Conservation (phyloP, 2,113 vertebrate species). For the Connochaetes taurinus region DNA sequence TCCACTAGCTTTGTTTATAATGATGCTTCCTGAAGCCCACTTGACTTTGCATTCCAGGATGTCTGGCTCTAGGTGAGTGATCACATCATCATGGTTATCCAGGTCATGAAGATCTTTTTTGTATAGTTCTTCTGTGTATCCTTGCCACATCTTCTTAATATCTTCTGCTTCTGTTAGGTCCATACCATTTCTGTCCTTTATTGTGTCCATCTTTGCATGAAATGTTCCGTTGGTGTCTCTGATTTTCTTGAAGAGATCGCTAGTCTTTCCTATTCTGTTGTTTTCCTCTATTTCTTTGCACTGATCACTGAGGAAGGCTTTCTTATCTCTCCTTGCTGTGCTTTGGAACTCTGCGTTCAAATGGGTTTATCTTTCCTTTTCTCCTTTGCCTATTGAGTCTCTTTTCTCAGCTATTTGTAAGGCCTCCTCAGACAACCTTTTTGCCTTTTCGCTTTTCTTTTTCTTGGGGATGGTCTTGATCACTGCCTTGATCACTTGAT, state of each 20-base stretch:
- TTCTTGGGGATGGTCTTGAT: not conserved
- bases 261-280: not conserved
- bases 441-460: not conserved
- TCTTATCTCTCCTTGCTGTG: not conserved
- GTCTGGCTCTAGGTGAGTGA: not conserved
- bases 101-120: not conserved
- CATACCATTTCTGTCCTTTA: not conserved
- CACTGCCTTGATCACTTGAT: not conserved
- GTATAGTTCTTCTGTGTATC: not conserved
- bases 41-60: not conserved
- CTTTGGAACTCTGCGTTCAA: not conserved
- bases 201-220: not conserved
- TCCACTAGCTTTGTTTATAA: not conserved
- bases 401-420: not conserved
- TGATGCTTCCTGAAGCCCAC: not conserved
- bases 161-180: not conserved
- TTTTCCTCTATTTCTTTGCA: not conserved
- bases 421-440: not conserved
- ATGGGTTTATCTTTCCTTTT: not conserved
- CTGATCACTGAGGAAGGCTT: not conserved
- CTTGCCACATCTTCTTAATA: not conserved
- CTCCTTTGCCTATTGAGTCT: accelerated
- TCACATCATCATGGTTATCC: not conserved
- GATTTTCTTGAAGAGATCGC: not conserved
- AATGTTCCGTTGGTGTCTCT: not conserved